Conservation (phyloP, 2,797 vertebrate species). For the Oceanodroma leucorhoa region DNA sequence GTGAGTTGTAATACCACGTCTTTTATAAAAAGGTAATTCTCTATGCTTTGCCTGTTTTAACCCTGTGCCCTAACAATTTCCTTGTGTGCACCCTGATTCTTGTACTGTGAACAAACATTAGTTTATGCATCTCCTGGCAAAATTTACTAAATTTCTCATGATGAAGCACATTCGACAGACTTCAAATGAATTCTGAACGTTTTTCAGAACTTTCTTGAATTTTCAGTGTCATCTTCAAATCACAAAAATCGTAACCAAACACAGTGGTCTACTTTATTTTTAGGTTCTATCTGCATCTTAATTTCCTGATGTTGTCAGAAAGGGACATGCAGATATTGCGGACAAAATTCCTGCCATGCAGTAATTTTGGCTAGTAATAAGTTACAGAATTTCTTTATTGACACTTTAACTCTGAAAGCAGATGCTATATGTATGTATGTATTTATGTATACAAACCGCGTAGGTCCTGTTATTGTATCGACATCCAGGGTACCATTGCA, state of each 20-base stretch:
- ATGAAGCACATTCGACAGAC: background rate
- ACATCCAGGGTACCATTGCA: background rate
- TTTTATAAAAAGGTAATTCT: background rate
- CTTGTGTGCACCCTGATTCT: background rate
- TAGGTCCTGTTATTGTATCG: background rate
- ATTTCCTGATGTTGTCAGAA: background rate
- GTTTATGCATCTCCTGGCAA: background rate
- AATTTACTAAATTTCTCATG: background rate
- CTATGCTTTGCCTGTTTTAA: background rate
- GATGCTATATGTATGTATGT: background rate
- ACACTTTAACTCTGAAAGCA: background rate
- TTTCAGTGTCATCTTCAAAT: background rate
- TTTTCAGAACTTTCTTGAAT: background rate
- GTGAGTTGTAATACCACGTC: background rate
- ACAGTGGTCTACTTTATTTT: background rate
- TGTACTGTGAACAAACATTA: background rate
- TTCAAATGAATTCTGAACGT: background rate
- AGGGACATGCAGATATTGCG: background rate
- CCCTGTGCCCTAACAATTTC: background rate
- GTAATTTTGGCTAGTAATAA: background rate
- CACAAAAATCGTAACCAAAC: background rate
- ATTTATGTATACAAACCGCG: background rate
- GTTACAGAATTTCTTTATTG: background rate
- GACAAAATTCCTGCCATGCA: background rate
- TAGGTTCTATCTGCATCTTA: background rate